Percentiles rank a stretch among this genome's conserved stretches.
These are phyloP conservation scores for Callionymus lyra DNA, from an alignment of 2,113 vertebrate genomes.

Conservation along the genomic window DNA sequence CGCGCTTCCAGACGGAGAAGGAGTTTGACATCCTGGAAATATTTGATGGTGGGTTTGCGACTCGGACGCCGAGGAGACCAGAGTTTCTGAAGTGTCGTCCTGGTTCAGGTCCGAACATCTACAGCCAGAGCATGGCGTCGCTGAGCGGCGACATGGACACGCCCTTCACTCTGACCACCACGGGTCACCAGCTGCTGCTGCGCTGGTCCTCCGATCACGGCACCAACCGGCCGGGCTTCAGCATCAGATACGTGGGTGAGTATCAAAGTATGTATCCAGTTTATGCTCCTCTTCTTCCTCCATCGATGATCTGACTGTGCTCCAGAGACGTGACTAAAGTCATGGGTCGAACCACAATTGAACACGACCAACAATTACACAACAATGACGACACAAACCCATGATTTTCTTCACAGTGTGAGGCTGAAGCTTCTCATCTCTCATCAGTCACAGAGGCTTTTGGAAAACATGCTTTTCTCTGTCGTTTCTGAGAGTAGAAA, in stretches of 20 bases:
- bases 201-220: conserved; percentile 96
- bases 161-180: conserved; percentile 86
- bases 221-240: conserved; percentile 90
- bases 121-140: conserved; percentile 83
- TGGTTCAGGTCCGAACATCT: conserved; percentile 82
- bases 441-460: too few species aligned
- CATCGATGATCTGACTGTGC: conserved; percentile 16
- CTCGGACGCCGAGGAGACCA: background rate
- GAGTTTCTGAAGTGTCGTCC: background rate
- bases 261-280: conserved; percentile 75
- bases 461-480: too few species aligned
- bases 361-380: too few species aligned
- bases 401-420: conserved; percentile 31
- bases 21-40: conserved; percentile 97
- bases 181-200: conserved; percentile 84
- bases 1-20: conserved; percentile 96
- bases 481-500: too few species aligned
- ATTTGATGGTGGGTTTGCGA: conserved; percentile 80
- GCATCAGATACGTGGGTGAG: conserved; percentile 95
- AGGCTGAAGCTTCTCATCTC: background rate
- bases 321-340: conserved; percentile 25
- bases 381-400: conserved; percentile 11
- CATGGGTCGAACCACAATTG: conserved; percentile 16
- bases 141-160: conserved; percentile 88
- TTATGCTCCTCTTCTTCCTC: conserved; percentile 61